Conservation (phyloP, 2,888 invertebrate species). For the Philonicus albiceps region DNA sequence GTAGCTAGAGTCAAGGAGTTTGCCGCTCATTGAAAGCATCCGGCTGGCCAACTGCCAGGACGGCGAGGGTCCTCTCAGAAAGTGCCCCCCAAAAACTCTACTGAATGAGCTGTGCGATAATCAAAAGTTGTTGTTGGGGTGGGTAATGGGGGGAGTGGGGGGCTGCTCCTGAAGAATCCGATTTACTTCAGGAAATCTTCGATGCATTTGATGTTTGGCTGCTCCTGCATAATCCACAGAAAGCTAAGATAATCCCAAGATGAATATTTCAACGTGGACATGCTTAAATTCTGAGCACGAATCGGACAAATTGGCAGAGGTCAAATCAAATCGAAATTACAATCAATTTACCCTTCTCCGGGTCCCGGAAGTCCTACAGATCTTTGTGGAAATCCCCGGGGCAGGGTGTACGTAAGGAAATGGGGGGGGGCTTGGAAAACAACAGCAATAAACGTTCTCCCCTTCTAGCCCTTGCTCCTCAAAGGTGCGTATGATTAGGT, state of each 20-base stretch:
- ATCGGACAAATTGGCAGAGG: conserved; percentile 37
- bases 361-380: background rate
- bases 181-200: background rate
- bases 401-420: background rate
- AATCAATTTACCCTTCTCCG: conserved; percentile 27
- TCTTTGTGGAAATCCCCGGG: background rate
- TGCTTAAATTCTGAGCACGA: conserved; percentile 26
- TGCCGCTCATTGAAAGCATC: background rate
- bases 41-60: background rate
- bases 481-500: conserved; percentile 26
- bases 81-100: background rate
- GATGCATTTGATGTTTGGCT: background rate
- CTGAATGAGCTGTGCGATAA: background rate
- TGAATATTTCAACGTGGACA: conserved; percentile 15
- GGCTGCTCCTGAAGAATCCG: background rate
- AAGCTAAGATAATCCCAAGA: background rate
- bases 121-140: background rate
- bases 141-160: no score
- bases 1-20: background rate
- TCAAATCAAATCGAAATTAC: conserved; percentile 41
- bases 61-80: background rate
- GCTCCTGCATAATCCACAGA: background rate
- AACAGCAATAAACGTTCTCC: background rate
- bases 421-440: background rate
- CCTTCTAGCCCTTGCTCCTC: background rate